Evolutionary conservation across 2,888 invertebrate genomes (phyloP).

Genomic region (Athripsodes cinereus): DNA sequence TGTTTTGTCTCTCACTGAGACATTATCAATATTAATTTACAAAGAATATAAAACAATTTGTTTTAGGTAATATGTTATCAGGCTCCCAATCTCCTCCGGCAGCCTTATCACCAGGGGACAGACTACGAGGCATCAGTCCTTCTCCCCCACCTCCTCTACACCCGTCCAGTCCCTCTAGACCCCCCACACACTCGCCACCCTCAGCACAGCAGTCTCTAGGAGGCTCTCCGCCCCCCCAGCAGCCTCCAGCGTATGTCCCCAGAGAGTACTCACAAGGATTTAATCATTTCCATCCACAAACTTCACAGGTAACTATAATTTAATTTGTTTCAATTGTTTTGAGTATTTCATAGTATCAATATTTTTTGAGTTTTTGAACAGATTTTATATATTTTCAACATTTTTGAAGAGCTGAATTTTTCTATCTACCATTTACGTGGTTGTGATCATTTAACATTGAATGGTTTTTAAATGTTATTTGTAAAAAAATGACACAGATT

Average conservation of each 20-base stretch:
- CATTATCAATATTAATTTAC: no score
- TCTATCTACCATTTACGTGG: no score
- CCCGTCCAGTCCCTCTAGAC: constrained; percentile 34
- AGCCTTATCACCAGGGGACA: constrained; percentile 31
- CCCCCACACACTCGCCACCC: constrained; percentile 29
- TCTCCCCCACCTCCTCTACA: constrained; percentile 29
- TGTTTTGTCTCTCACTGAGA: no score
- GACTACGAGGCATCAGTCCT: constrained; percentile 31
- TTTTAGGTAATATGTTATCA: constrained; percentile 34
- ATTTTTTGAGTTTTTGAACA: no score
- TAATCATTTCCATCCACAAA: constrained; percentile 90
- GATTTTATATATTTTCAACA: no score
- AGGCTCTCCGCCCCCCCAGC: constrained; percentile 38
- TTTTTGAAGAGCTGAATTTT: no score
- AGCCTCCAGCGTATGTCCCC: constrained; percentile 39
- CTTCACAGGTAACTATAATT: constrained; percentile 59
- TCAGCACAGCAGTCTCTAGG: constrained; percentile 34
- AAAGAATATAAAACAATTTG: no score
- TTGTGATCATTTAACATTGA: no score
- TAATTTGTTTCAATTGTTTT: no score
- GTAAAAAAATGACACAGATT: no score
- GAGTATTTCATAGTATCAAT: no score
- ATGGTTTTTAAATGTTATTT: no score
- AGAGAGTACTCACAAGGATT: constrained; percentile 68
- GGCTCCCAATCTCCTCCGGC: constrained; percentile 40